Base-by-base conservation (phyloP, 2,113 vertebrate species). In the Neofelis nebulosa region DNA sequence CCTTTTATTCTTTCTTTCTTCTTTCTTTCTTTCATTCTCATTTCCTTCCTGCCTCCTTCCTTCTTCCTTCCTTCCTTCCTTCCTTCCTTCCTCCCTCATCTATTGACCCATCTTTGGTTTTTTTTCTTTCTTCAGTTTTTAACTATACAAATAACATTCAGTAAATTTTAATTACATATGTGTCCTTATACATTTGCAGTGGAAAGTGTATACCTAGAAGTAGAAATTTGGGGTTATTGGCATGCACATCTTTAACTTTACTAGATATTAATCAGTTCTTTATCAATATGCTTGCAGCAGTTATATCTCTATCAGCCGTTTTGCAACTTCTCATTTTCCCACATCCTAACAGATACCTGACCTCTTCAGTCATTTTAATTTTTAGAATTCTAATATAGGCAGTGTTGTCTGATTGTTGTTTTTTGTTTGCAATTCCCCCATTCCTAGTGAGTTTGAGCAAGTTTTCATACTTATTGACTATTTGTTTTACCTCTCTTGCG, bases 361-460 rank as follows among this genome's bases (percentile, higher is more conserved):
- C n/a, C 63, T 45, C 90, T 55, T 91, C 27, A 50, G 3, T 69
- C 66, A 73, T 83, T 88, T 79, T 57, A 79, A 21, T 21, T 52
- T 68, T 87, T 55, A 68, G 6, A 88, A 78, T 74, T 79, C 19
- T n/a, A 85, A 80, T 14, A 4, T 33, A 29, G 36, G 55, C 41
- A 71, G 73, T 84, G 33, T 36, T 84, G 55, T 55, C n/a, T 81
- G 57, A 83, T 84, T 65, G 21, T 33, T 73, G 16, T 25, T 94
- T 92, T 97, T 97, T 85, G 81, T 71, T 87, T 89, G 3, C 15
- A 86, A 57, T 78, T 89, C 73, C 14, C 16, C 95, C 41, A 82
- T 82, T 86, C n/a, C 8, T 92, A 41, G 16, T 29, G 57, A 21
- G 9, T 18, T 79, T 63, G 18, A 96, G 5, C 48, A 86, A 69